These are phyloP conservation scores for Scarus forsteni DNA, from an alignment of 2,797 vertebrate species.

Conservation along the genomic window DNA sequence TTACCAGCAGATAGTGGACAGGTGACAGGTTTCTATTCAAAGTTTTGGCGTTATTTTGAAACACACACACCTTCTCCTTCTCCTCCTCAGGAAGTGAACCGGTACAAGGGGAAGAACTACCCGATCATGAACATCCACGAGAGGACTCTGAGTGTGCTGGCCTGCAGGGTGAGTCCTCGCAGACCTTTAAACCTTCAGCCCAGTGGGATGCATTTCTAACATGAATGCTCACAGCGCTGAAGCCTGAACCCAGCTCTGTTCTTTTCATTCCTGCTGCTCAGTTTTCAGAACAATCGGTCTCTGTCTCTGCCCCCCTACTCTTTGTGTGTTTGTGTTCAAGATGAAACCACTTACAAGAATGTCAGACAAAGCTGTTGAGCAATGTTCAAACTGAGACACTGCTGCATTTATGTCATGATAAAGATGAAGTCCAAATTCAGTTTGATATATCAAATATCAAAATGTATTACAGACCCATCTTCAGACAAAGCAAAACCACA, in stretches of 20 bases:
- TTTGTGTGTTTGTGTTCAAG: constrained; percentile 22
- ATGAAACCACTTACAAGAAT: constrained; percentile 18
- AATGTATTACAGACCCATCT: no score
- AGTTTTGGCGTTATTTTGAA: no score
- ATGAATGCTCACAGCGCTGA: neutral
- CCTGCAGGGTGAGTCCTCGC: constrained; percentile 90
- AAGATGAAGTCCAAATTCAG: neutral
- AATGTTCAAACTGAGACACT: constrained; percentile 4
- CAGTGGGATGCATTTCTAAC: constrained; percentile 31
- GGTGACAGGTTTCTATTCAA: no score
- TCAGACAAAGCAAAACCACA: no score
- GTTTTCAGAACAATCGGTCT: constrained; percentile 52
- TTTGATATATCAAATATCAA: no score
- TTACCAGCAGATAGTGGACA: no score
- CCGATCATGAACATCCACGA: constrained; percentile 99
- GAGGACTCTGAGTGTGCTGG: constrained; percentile 95
- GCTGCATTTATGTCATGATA: neutral
- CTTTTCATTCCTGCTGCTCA: constrained; percentile 49
- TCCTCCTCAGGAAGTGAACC: constrained; percentile 93
- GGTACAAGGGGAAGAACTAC: constrained; percentile 98
- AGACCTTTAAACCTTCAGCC: constrained; percentile 14
- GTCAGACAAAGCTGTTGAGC: constrained; percentile 22
- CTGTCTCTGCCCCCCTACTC: constrained; percentile 27
- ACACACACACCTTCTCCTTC: no score
- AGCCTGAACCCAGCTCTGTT: constrained; percentile 40